Conservation (phyloP, 2,888 invertebrate genomes). For the Pyrocoelia pectoralis region DNA sequence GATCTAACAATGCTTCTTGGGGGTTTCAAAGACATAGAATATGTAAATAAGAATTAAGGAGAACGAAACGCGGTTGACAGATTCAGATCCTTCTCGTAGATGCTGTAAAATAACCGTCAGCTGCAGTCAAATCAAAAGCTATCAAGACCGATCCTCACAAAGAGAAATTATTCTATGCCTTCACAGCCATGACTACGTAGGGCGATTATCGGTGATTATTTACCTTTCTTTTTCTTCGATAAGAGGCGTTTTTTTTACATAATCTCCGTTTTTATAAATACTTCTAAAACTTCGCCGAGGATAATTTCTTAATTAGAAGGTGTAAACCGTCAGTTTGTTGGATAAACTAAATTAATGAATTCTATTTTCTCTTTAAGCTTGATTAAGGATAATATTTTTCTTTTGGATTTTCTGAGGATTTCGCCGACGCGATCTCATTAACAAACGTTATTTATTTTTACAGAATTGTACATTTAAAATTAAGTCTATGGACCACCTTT, state of each 20-base stretch:
- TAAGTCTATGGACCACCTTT: neutral
- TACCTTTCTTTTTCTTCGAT: conserved; percentile 13
- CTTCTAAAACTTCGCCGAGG: too few species aligned
- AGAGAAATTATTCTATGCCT: conserved; percentile 19
- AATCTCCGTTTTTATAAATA: too few species aligned
- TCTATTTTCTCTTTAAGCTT: conserved; percentile 44
- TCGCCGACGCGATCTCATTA: neutral
- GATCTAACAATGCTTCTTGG: neutral
- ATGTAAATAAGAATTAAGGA: conserved; percentile 7
- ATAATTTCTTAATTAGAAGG: conserved; percentile 46
- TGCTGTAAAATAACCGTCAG: conserved; percentile 6
- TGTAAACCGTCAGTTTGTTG: conserved; percentile 39
- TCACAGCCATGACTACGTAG: conserved; percentile 8
- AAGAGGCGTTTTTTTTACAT: neutral
- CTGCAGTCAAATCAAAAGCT: conserved; percentile 16
- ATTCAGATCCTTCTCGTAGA: conserved; percentile 4
- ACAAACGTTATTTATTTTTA: neutral
- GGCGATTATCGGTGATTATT: conserved; percentile 19
- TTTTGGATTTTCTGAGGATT: neutral
- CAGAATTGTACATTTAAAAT: neutral
- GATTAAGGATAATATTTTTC: conserved; percentile 40
- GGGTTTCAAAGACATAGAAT: conserved; percentile 5
- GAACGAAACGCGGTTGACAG: conserved; percentile 2
- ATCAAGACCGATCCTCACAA: conserved; percentile 10
- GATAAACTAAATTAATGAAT: conserved; percentile 48